Conservation (phyloP, 2,888 invertebrate genomes). For the Melinaea marsaeus region DNA sequence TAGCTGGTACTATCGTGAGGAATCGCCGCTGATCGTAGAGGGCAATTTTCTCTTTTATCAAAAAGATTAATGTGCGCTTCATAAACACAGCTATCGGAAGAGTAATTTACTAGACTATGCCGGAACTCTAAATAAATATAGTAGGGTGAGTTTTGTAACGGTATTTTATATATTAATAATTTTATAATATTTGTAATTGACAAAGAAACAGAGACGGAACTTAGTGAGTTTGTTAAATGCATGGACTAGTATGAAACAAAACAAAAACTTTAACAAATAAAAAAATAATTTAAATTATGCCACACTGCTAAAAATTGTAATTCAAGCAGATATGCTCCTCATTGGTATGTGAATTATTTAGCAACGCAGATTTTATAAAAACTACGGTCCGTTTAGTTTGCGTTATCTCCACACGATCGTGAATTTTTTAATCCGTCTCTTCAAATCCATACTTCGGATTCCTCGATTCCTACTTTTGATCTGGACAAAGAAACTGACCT, state of each 20-base stretch:
- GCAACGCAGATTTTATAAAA: conserved; percentile 54
- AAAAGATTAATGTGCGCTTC: conserved; percentile 32
- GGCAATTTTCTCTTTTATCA: conserved; percentile 38
- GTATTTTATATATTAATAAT: conserved; percentile 3
- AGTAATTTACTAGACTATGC: conserved; percentile 23
- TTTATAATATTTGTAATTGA: background rate
- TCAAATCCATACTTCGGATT: conserved; percentile 59
- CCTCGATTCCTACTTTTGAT: conserved; percentile 57
- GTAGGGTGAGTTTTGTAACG: conserved; percentile 2
- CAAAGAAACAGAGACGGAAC: conserved; percentile 4
- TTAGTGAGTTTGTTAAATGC: background rate
- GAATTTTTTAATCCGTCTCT: conserved; percentile 54
- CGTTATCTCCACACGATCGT: conserved; percentile 70
- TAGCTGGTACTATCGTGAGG: conserved; percentile 36
- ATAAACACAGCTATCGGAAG: conserved; percentile 26
- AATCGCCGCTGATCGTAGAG: conserved; percentile 50
- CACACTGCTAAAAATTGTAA: conserved; percentile 49
- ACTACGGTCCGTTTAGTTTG: conserved; percentile 53
- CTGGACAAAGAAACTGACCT: conserved; percentile 67
- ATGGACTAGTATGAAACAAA: conserved; percentile 13
- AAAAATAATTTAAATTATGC: conserved; percentile 34
- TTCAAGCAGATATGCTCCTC: conserved; percentile 49
- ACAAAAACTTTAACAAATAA: conserved; percentile 22
- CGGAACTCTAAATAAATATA: conserved; percentile 9
- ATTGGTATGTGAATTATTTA: conserved; percentile 51